These are phyloP conservation scores for Rhysida immarginata DNA, from an alignment of 1,140 invertebrate species.

Conservation along the genomic window DNA sequence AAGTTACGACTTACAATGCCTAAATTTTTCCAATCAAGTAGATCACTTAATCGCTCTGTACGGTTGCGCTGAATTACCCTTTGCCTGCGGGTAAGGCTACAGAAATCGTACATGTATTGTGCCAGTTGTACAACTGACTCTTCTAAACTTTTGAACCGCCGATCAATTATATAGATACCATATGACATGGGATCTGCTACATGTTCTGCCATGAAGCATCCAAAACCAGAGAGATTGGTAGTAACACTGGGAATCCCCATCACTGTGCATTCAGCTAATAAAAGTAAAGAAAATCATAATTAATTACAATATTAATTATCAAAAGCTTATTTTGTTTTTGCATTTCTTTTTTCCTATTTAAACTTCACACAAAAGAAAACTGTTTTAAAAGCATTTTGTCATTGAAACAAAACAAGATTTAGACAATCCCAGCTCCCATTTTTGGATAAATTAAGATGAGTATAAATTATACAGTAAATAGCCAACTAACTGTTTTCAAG, in stretches of 20 bases:
- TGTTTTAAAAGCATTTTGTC: too few species aligned
- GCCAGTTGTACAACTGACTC: constrained; percentile 86
- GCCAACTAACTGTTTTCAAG: too few species aligned
- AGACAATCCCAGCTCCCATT: too few species aligned
- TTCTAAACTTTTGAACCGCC: constrained; percentile 71
- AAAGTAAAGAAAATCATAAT: constrained; percentile 7
- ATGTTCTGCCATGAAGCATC: constrained; percentile 98
- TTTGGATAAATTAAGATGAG: too few species aligned
- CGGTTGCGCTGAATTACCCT: constrained; percentile 96
- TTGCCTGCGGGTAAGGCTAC: constrained; percentile 76
- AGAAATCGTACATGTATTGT: constrained; percentile 77
- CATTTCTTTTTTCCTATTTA: too few species aligned
- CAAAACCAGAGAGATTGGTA: constrained; percentile 95
- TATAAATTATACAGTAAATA: too few species aligned
- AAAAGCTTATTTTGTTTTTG: too few species aligned
- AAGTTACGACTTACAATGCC: constrained; percentile 55
- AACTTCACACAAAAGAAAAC: too few species aligned
- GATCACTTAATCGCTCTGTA: constrained; percentile 89
- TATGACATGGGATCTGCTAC: constrained; percentile 95
- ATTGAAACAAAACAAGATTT: too few species aligned
- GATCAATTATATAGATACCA: constrained; percentile 96
- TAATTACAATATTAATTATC: too few species aligned
- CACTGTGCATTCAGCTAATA: constrained; percentile 87
- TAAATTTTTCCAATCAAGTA: constrained; percentile 96
- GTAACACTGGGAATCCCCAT: constrained; percentile 98